Conservation (phyloP, 2,113 vertebrate genomes). For the Sciurus niger region DNA sequence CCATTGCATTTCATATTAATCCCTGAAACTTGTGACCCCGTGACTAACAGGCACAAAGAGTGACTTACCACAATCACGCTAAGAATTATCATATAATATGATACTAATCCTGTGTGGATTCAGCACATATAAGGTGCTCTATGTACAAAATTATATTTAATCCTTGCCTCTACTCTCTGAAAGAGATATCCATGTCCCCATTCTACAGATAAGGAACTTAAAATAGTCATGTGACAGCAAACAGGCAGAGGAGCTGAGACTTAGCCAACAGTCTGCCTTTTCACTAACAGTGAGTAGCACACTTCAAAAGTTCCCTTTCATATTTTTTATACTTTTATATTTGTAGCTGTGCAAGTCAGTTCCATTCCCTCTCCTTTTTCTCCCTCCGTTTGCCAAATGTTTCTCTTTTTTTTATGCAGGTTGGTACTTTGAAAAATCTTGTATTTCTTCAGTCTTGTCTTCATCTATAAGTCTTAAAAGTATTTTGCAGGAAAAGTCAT, state of each 20-base stretch:
- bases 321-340: not conserved
- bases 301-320: not conserved
- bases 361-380: not conserved
- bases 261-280: not conserved
- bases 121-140: not conserved
- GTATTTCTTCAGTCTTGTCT: not conserved
- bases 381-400: not conserved
- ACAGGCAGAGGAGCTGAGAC: not conserved
- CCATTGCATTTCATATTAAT: not conserved
- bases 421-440: constrained; percentile 35
- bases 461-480: not conserved
- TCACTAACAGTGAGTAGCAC: not conserved
- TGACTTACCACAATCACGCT: not conserved
- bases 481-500: constrained; percentile 34
- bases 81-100: not conserved
- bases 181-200: too few species aligned
- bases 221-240: too few species aligned
- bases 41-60: not conserved
- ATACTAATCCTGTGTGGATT: not conserved
- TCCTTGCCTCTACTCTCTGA: not conserved
- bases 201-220: not conserved
- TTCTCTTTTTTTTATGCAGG: not conserved
- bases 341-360: not conserved
- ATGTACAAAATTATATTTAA: not conserved
- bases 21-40: not conserved